Conservation (phyloP, 2,113 vertebrate species). For the Setophaga coronata region DNA sequence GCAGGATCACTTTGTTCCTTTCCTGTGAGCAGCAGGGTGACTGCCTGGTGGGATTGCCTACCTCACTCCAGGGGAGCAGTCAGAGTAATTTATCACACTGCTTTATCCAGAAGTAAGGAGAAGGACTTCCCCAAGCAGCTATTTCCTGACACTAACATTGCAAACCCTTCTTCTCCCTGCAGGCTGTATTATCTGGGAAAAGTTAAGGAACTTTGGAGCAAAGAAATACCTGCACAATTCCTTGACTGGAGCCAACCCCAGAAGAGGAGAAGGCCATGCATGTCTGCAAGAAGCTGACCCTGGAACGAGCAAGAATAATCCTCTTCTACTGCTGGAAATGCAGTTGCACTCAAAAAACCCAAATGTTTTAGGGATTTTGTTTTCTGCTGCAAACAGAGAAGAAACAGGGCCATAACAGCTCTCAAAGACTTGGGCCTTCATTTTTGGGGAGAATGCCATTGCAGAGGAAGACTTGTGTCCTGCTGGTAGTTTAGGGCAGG, state of each 20-base stretch:
- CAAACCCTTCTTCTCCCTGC: background rate
- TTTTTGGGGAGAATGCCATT: accelerated
- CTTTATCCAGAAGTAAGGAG: background rate
- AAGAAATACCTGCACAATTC: background rate
- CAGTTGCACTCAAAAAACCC: background rate
- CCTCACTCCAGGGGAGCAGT: background rate
- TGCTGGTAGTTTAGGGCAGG: background rate
- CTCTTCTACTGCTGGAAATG: background rate
- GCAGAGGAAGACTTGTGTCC: background rate
- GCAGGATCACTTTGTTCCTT: background rate
- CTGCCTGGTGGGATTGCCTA: background rate
- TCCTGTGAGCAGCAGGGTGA: background rate
- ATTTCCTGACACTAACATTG: background rate
- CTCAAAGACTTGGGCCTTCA: background rate
- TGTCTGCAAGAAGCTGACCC: background rate
- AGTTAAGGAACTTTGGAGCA: background rate
- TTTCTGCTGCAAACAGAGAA: background rate
- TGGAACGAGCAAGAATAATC: background rate
- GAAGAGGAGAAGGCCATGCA: background rate
- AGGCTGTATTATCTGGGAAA: background rate
- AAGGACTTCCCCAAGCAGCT: background rate
- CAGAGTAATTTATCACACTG: background rate
- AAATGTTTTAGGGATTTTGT: background rate
- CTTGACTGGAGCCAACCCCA: background rate
- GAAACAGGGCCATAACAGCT: background rate